These are phyloP conservation scores for Drosophila truncata DNA, from an alignment of 1,140 invertebrate genomes.

Conservation along the genomic window DNA sequence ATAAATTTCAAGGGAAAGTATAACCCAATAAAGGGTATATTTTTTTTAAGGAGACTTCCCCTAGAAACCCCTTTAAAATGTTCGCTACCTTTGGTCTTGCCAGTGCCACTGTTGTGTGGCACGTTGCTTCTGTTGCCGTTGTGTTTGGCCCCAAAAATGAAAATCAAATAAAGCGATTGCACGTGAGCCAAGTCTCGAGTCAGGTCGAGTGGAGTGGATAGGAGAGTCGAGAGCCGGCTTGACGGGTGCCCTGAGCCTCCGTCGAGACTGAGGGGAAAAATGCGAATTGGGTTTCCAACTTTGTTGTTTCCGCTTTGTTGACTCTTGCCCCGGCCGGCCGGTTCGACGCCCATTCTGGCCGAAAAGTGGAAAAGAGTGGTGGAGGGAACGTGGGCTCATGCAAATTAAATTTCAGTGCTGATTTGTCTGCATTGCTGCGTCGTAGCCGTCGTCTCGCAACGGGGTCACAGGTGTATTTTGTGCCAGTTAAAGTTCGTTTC, in stretches of 20 bases:
- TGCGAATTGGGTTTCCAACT: constrained; percentile 46
- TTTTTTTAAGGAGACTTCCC: neutral
- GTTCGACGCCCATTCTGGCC: constrained; percentile 34
- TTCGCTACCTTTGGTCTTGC: constrained; percentile 7
- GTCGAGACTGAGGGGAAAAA: constrained; percentile 28
- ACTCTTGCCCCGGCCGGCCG: constrained; percentile 32
- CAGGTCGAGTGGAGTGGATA: constrained; percentile 24
- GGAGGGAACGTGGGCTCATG: constrained; percentile 49
- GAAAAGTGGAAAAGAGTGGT: neutral
- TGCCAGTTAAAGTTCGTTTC: constrained; percentile 70
- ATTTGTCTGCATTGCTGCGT: constrained; percentile 59
- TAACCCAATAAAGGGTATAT: constrained; percentile 5
- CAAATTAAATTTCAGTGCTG: constrained; percentile 82
- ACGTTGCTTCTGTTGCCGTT: constrained; percentile 40
- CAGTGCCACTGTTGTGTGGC: constrained; percentile 28
- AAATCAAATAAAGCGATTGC: constrained; percentile 81
- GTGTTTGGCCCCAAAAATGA: constrained; percentile 74
- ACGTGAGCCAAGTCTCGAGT: constrained; percentile 62
- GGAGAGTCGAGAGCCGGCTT: neutral
- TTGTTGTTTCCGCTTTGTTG: constrained; percentile 58
- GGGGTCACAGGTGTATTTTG: constrained; percentile 77
- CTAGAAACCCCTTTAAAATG: neutral
- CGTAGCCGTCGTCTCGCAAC: constrained; percentile 25
- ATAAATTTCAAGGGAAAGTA: neutral
- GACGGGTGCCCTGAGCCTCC: constrained; percentile 9